A percentile compares a stretch with the other conserved stretches of the same genome.
These are phyloP conservation scores for Eristalis intricaria DNA, from an alignment of 2,888 invertebrate species.

Conservation along the genomic window DNA sequence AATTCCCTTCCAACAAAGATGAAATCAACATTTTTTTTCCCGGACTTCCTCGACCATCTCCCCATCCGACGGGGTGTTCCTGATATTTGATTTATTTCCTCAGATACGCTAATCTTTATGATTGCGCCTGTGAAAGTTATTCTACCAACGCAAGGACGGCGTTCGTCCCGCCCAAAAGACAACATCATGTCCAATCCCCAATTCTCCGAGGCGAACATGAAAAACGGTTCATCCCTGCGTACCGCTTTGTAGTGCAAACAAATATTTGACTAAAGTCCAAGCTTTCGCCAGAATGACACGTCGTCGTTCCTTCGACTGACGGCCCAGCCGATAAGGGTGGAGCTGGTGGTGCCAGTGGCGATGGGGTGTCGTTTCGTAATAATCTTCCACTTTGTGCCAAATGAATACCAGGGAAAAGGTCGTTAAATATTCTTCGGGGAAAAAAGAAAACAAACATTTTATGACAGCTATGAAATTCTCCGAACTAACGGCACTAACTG, in stretches of 20 bases:
- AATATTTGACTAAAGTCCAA: background rate
- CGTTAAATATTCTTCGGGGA: constrained; percentile 33
- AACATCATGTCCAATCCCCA: background rate
- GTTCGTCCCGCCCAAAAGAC: background rate
- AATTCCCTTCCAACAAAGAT: constrained; percentile 23
- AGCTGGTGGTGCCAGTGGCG: background rate
- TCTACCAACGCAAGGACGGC: no score
- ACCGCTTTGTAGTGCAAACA: background rate
- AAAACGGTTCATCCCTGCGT: background rate
- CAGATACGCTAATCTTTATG: constrained; percentile 26
- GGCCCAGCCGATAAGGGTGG: no score
- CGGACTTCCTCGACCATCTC: constrained; percentile 19
- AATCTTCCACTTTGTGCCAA: constrained; percentile 29
- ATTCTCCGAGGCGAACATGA: background rate
- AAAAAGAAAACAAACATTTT: constrained; percentile 26
- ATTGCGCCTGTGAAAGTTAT: background rate
- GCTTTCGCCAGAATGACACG: background rate
- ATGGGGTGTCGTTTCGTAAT: background rate
- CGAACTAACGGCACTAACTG: constrained; percentile 3
- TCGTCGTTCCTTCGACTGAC: background rate
- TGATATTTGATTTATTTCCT: constrained; percentile 29
- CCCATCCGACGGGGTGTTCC: background rate
- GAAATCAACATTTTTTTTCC: constrained; percentile 32
- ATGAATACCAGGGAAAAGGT: background rate
- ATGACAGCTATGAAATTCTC: constrained; percentile 37